Evolutionary conservation across 2,113 vertebrate species (phyloP), one percentile per base, ranked within the genome.

Genomic region (Antechinus flavipes): DNA sequence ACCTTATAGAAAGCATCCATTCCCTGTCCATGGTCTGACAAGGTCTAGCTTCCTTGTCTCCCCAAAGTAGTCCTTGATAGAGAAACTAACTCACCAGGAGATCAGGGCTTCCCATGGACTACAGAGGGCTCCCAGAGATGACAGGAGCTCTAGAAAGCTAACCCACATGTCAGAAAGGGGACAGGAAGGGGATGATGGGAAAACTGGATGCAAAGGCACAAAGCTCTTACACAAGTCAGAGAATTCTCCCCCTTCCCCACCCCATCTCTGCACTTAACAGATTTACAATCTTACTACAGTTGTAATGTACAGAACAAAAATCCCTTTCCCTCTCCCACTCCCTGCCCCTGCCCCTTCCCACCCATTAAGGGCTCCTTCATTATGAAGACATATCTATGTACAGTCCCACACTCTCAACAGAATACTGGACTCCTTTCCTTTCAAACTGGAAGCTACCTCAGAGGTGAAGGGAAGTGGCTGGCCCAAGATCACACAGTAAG

Each of bases 381-480:
- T 54, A 2, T 24, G 98, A 96, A 97, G 97, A 14, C 0, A 0
- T 50, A 84, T 84, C 68, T 84, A 84, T 93, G 61, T 94, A 93
- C 93, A 94, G 96, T 95, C 93, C 54, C 92, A 35, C 6, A 90
- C 94, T 89, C 46, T 52, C 91, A 89, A 54, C 96, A 91, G 97
- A 98, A 97, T 2, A 53, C 90, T 96, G 16, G 23, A 95, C 90
- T 52, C 90, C 90, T 90, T 52, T 52, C 49, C 90, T 47, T 8
- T 52, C 47, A 14, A 52, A 24, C 47, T 52, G 46, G 46, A 52
- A 50, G 53, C 50, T 35, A 42, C 24, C 84, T 84, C 19, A 90
- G 30, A 93, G 93, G 14, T 90, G 46, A 76, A 84, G n/a, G 68
- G 35, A 42, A 42, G n/a, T 84, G 68, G 42, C n/a, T 42, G 35